These are phyloP conservation scores for Hybos culiciformis DNA, from an alignment of 2,888 invertebrate genomes.

Conservation along the genomic window DNA sequence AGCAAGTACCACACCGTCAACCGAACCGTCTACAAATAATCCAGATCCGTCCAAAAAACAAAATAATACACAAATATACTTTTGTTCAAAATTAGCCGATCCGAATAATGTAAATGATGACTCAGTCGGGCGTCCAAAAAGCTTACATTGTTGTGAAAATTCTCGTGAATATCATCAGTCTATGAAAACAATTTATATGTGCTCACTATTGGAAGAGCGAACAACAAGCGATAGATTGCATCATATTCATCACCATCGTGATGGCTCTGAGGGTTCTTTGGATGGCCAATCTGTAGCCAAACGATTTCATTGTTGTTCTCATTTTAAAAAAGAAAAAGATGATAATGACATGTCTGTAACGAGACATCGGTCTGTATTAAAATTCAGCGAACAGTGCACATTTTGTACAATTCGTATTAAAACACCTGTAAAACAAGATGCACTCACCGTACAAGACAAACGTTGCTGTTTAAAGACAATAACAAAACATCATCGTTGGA, in stretches of 20 bases:
- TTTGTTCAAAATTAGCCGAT: slow-evolving; percentile 34
- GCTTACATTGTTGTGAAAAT: slow-evolving; percentile 36
- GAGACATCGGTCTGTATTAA: slow-evolving; percentile 16
- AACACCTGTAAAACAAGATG: slow-evolving; percentile 17
- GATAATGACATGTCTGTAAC: slow-evolving; percentile 4
- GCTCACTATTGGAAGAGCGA: slow-evolving; percentile 40
- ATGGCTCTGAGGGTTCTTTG: slow-evolving; percentile 10
- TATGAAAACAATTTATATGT: slow-evolving; percentile 35
- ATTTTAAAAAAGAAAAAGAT: slow-evolving; percentile 21
- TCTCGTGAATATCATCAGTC: slow-evolving; percentile 31
- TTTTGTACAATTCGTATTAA: slow-evolving; percentile 34
- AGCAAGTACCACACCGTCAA: slow-evolving; percentile 20
- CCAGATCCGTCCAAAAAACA: slow-evolving; percentile 26
- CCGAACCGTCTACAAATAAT: slow-evolving; percentile 10
- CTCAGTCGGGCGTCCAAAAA: slow-evolving; percentile 21
- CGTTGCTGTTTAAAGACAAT: slow-evolving; percentile 29
- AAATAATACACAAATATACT: slow-evolving; percentile 25
- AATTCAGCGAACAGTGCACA: slow-evolving; percentile 34
- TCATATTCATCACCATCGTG: slow-evolving; percentile 15
- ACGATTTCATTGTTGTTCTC: slow-evolving; percentile 36
- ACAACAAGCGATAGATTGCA: slow-evolving; percentile 19
- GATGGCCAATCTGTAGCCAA: slow-evolving; percentile 17
- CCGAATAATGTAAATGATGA: slow-evolving; percentile 24
- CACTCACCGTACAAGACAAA: slow-evolving; percentile 16
- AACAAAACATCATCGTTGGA: slow-evolving; percentile 36